These are phyloP conservation scores for Grammomys surdaster DNA, from an alignment of 2,113 vertebrate species.

Conservation along the genomic window DNA sequence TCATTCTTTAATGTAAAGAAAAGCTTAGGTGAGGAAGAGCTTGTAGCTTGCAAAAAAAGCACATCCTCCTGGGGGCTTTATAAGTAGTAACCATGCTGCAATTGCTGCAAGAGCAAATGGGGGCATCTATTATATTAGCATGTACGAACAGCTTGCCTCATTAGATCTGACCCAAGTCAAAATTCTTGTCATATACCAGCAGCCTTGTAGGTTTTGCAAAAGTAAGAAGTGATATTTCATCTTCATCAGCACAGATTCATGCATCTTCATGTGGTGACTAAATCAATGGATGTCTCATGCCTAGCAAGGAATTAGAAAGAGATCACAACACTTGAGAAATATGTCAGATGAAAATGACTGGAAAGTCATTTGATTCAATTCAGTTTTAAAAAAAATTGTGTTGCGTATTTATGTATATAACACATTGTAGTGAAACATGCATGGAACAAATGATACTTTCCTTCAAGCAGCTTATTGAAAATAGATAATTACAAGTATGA, in stretches of 20 bases:
- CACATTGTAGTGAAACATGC: not conserved
- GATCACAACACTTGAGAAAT: conserved; percentile 44
- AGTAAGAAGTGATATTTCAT: conserved; percentile 54
- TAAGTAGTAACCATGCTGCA: conserved; percentile 52
- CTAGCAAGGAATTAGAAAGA: conserved; percentile 30
- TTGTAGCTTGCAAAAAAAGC: conserved; percentile 42
- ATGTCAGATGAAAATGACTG: conserved; percentile 36
- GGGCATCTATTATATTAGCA: conserved; percentile 48
- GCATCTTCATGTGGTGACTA: conserved; percentile 1
- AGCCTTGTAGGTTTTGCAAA: not conserved
- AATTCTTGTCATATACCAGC: conserved; percentile 35
- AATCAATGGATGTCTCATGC: conserved; percentile 23
- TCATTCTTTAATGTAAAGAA: conserved; percentile 56
- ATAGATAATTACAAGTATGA: not conserved
- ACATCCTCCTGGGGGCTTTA: conserved; percentile 18
- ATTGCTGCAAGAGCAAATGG: conserved; percentile 55
- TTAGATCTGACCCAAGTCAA: conserved; percentile 47
- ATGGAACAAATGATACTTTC: not conserved
- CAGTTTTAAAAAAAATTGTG: conserved; percentile 4
- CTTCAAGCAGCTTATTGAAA: conserved; percentile 18
- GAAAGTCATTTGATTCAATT: conserved; percentile 58
- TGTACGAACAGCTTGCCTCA: conserved; percentile 63
- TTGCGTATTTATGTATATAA: not conserved
- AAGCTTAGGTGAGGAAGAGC: conserved; percentile 53
- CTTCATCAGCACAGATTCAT: conserved; percentile 8